These are phyloP conservation scores for Drosophila kurseongensis DNA, from an alignment of 1,140 invertebrate genomes.

Conservation along the genomic window DNA sequence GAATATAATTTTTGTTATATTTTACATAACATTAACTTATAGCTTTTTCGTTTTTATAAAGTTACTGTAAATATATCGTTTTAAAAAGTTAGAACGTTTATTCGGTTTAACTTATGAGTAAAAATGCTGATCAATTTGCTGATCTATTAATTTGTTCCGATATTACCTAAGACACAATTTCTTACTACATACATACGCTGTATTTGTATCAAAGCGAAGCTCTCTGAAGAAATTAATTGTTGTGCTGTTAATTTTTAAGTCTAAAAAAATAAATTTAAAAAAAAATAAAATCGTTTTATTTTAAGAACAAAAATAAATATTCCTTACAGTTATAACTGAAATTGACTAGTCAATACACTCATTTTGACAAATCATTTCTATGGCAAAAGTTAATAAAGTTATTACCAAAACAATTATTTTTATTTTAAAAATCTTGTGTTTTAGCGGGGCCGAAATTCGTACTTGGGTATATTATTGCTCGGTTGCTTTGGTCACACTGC, in stretches of 20 bases:
- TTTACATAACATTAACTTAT: slow-evolving; percentile 26
- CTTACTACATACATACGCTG: slow-evolving; percentile 35
- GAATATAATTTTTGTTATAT: slow-evolving; percentile 26
- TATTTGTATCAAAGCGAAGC: slow-evolving; percentile 53
- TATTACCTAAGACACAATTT: slow-evolving; percentile 22
- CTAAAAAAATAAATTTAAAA: slow-evolving; percentile 33
- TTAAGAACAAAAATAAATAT: too few relatives aligned
- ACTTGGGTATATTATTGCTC: not conserved
- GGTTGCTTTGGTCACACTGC: not conserved
- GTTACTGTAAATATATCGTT: slow-evolving; percentile 66
- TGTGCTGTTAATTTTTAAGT: slow-evolving; percentile 73
- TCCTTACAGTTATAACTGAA: too few relatives aligned
- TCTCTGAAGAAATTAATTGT: slow-evolving; percentile 70
- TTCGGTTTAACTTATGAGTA: slow-evolving; percentile 33
- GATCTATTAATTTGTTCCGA: slow-evolving; percentile 16
- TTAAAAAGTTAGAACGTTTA: slow-evolving; percentile 29
- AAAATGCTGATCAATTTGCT: not conserved
- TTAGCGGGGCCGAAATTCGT: not conserved
- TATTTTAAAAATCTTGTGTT: not conserved
- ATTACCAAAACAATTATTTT: too few relatives aligned
- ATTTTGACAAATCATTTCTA: too few relatives aligned
- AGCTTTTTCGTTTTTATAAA: slow-evolving; percentile 54
- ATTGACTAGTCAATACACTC: too few relatives aligned
- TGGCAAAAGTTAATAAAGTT: not conserved
- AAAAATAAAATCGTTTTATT: not conserved